Percentiles rank a stretch among this genome's conserved stretches.
These are phyloP conservation scores for Brachypteracias leptosomus DNA, from an alignment of 2,113 vertebrate species.

Conservation along the genomic window DNA sequence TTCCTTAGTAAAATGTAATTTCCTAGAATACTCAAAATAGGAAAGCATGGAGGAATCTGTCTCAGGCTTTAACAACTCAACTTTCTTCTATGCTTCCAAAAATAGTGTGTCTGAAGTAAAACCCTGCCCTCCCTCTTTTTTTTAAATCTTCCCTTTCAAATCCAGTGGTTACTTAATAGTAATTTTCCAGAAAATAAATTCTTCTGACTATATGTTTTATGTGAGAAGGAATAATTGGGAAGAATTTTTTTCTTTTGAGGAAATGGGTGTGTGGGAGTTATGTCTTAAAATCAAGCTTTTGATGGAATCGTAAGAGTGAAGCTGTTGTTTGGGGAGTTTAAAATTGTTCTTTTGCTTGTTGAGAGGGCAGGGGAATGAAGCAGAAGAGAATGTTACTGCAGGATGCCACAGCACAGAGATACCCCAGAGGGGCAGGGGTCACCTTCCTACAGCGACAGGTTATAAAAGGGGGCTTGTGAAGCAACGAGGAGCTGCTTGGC, in stretches of 20 bases:
- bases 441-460: neutral
- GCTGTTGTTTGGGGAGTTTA: neutral
- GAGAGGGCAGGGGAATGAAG: neutral
- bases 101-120: neutral
- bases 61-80: neutral
- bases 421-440: neutral
- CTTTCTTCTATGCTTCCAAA: neutral
- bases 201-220: neutral
- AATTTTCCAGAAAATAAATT: neutral
- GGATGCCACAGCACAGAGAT: neutral
- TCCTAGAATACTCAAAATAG: neutral
- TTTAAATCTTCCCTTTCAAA: neutral
- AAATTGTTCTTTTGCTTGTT: neutral
- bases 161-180: neutral
- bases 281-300: neutral
- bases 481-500: neutral
- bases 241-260: neutral
- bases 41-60: neutral
- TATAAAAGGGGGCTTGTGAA: neutral
- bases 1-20: neutral
- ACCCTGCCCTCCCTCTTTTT: neutral
- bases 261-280: neutral
- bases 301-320: neutral
- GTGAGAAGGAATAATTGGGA: neutral
- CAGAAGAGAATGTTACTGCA: neutral